These are phyloP conservation scores for Araneus ventricosus DNA, from an alignment of 1,140 invertebrate genomes.

Conservation along the genomic window DNA sequence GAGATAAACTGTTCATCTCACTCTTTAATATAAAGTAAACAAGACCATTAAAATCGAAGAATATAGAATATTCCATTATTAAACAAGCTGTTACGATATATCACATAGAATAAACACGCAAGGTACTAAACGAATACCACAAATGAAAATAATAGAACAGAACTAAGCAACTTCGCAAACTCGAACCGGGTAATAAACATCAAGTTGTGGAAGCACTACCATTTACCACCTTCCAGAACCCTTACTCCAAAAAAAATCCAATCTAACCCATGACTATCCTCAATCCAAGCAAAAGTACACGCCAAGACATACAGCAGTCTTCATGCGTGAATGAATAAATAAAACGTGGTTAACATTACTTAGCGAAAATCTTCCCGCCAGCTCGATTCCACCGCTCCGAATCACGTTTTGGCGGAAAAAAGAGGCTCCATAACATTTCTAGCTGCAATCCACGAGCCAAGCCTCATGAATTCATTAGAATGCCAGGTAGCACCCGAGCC, in stretches of 20 bases:
- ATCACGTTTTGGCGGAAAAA: not conserved
- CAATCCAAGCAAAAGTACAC: not conserved
- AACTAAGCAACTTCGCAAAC: too few relatives aligned
- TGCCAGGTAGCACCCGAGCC: not conserved
- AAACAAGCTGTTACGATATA: too few relatives aligned
- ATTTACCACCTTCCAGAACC: not conserved
- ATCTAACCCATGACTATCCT: not conserved
- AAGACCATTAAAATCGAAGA: too few relatives aligned
- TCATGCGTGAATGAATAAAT: conserved; percentile 23
- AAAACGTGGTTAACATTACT: conserved; percentile 34
- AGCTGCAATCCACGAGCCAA: not conserved
- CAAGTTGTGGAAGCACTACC: too few relatives aligned
- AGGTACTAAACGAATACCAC: too few relatives aligned
- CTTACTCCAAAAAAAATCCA: not conserved
- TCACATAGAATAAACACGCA: too few relatives aligned
- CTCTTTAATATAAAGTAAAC: too few relatives aligned
- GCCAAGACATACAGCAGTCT: not conserved
- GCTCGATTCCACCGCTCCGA: not conserved
- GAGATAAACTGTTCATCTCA: too few relatives aligned
- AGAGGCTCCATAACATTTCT: conserved; percentile 4
- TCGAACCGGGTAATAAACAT: too few relatives aligned
- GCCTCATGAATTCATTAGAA: conserved; percentile 42
- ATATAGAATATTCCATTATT: too few relatives aligned
- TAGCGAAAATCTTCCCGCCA: not conserved
- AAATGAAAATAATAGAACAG: too few relatives aligned